Base-by-base conservation (phyloP, 30 jellyfish, hydroid and myxozoan genomes). In the Cassiopea xamachana region DNA sequence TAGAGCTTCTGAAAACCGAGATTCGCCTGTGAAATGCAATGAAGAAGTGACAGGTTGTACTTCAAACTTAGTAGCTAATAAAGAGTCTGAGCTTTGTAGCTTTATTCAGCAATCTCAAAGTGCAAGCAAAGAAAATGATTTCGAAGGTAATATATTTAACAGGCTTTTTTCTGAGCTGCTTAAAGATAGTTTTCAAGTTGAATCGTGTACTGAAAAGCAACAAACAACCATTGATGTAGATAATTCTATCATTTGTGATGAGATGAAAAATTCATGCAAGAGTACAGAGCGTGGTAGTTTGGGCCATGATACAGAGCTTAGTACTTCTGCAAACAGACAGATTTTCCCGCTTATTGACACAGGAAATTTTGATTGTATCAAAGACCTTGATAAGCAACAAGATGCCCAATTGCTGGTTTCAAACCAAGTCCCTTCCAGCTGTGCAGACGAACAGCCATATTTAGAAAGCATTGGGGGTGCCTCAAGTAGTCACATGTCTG, bases 131-230 rank as follows among this genome's bases (percentile, higher is more conserved):
- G 81, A 80, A 46, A 13, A 39, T n/a, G 78, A 70, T 15, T 69
- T 9, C 44, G 80, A 80, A 19, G 48, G 69, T 39, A 80, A 80
- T 45, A 59, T 62, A 10, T 80, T 80, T 50, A 80, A 80, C 16
- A 19, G 16, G 14, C 70, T 80, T 46, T 43, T 80, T 17, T 45
- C 89, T 19, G 80, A 60, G 2, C 27, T 80, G 45, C 80, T 80
- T 59, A 27, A 71, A 71, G 80, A 27, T 43, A 27, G 74, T 17
- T 64, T 17, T 14, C 74, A 13, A 14, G 8, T 17, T 16, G 43
- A 64, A 17, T 16, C 19, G 6, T 17, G 19, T 17, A 2, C 27
- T 64, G 43, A 64, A 64, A 27, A 64, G 6, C 43, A 27, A 64
- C 74, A 17, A 64, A 2, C 74, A 9, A 13, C 27, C 43, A 2